Conservation (phyloP, 1,140 invertebrate species). For the Penaeus indicus region DNA sequence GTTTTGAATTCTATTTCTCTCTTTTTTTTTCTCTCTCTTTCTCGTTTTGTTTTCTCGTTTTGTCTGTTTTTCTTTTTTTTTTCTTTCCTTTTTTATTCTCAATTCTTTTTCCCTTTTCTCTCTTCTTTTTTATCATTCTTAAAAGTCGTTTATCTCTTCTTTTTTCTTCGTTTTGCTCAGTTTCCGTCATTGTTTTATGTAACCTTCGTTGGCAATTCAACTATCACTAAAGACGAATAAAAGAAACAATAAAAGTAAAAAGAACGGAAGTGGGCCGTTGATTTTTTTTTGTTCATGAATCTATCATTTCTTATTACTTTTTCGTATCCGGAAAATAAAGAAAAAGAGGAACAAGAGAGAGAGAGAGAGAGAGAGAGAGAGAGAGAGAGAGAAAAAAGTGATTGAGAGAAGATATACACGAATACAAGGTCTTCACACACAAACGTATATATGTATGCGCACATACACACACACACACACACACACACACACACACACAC, state of each 20-base stretch:
- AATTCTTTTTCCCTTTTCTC: neutral
- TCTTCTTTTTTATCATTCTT: neutral
- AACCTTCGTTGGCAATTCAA: no score
- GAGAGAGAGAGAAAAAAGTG: neutral
- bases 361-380: slow-evolving; percentile 19
- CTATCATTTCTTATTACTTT: neutral
- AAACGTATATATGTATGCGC: no score
- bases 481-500: no score
- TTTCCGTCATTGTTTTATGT: neutral
- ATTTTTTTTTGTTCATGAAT: no score
- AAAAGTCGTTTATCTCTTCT: neutral
- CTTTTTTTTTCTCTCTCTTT: neutral
- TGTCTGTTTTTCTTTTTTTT: neutral
- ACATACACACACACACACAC: no score
- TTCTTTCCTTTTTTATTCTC: neutral
- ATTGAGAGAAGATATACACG: no score
- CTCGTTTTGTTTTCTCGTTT: neutral
- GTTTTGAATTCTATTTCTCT: neutral
- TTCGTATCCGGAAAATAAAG: neutral
- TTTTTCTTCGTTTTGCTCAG: neutral
- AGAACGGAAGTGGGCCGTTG: no score
- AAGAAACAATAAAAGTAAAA: no score
- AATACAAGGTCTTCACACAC: no score
- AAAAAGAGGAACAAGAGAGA: neutral
- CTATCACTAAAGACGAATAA: no score